phyloP scores from a whole-genome alignment of 2,888 invertebrate species.

The Craniophora ligustri region DNA sequence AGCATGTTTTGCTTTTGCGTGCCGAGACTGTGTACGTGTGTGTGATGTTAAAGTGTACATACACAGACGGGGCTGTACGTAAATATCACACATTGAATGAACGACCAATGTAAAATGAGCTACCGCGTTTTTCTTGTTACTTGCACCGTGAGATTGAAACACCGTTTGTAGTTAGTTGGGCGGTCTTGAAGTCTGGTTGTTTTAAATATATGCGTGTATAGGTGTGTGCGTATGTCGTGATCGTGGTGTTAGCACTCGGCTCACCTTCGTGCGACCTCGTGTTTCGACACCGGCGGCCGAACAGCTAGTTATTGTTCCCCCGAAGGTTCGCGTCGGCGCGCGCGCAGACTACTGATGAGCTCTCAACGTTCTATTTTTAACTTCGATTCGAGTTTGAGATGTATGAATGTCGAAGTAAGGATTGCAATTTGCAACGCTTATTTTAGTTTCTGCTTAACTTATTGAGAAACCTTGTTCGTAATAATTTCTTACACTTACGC shows the following conservation, averaged over 20 bases:
- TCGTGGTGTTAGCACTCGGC: slow-evolving; percentile 78
- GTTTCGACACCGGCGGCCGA: slow-evolving; percentile 79
- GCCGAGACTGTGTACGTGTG: slow-evolving; percentile 67
- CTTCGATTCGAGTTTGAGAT: slow-evolving; percentile 58
- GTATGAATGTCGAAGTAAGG: slow-evolving; percentile 43
- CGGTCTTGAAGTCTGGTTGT: slow-evolving; percentile 46
- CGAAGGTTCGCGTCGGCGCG: slow-evolving; percentile 81
- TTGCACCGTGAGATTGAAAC: background rate
- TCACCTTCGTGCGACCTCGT: slow-evolving; percentile 88
- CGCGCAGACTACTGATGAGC: slow-evolving; percentile 85
- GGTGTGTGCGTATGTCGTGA: slow-evolving; percentile 73
- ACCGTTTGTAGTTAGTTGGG: background rate
- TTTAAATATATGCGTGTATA: slow-evolving; percentile 60
- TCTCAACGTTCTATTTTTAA: slow-evolving; percentile 75
- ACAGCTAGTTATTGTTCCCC: slow-evolving; percentile 83
- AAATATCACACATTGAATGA: slow-evolving; percentile 62
- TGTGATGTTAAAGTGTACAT: slow-evolving; percentile 66
- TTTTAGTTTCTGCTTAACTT: slow-evolving; percentile 34
- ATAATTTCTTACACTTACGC: no score
- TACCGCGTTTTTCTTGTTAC: slow-evolving; percentile 27
- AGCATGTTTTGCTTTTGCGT: slow-evolving; percentile 83
- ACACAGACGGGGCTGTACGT: slow-evolving; percentile 62
- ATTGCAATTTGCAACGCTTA: slow-evolving; percentile 35
- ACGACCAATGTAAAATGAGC: slow-evolving; percentile 56
- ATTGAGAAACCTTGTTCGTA: slow-evolving; percentile 34